phyloP scores from a whole-genome alignment of 1,140 invertebrate genomes.

The Aphaenogaster rudis region DNA sequence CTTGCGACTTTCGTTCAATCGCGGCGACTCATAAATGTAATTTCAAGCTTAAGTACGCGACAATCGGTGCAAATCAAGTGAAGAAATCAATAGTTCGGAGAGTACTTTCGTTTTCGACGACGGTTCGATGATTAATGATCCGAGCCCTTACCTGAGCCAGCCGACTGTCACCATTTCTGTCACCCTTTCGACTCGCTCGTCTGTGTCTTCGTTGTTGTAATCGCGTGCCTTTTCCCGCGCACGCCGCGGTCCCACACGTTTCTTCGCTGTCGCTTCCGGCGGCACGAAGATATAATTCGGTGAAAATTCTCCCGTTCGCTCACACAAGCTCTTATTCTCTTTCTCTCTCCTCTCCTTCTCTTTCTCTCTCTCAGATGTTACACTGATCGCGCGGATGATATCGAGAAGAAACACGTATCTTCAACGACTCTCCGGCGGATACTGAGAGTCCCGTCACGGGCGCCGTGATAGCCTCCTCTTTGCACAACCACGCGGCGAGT shows the following conservation, averaged over 20 bases:
- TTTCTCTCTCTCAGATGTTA: neutral
- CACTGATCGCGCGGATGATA: constrained; percentile 47
- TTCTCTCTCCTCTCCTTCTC: constrained; percentile 33
- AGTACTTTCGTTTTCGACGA: neutral
- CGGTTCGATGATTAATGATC: neutral
- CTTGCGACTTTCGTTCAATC: neutral
- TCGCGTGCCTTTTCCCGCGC: constrained; percentile 37
- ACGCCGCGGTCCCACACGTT: constrained; percentile 11
- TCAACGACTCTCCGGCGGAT: constrained; percentile 71
- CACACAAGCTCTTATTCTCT: constrained; percentile 11
- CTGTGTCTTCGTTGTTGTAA: neutral
- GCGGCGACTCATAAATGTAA: neutral
- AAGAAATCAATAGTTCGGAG: neutral
- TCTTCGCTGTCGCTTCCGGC: constrained; percentile 2
- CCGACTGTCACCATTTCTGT: constrained; percentile 60
- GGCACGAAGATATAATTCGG: neutral
- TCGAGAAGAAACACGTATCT: constrained; percentile 62
- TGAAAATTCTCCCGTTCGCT: constrained; percentile 31
- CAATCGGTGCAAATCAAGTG: neutral
- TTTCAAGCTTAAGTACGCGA: neutral
- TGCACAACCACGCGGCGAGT: constrained; percentile 70
- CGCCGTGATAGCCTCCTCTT: constrained; percentile 76
- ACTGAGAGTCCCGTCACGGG: constrained; percentile 67
- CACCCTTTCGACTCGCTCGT: constrained; percentile 29
- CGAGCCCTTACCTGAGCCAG: constrained; percentile 62